Conservation (phyloP, 2,797 vertebrate species). For the Cebuella pygmaea region DNA sequence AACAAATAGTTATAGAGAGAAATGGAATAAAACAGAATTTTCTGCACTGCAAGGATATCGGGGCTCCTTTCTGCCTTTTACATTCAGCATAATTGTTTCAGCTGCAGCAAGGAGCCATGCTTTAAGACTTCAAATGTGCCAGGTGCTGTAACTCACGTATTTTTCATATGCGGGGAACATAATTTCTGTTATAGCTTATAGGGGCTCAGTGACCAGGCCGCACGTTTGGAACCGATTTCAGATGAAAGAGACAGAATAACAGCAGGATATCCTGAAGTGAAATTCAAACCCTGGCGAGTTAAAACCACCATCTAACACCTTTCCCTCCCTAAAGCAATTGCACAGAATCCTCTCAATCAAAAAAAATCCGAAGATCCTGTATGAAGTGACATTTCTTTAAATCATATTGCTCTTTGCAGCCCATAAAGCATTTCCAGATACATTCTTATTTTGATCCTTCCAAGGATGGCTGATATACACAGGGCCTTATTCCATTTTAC, state of each 20-base stretch:
- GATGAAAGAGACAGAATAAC: conserved; percentile 32
- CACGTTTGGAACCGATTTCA: conserved; percentile 4
- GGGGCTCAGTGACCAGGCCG: background rate
- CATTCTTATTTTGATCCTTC: background rate
- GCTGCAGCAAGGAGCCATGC: background rate
- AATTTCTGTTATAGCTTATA: background rate
- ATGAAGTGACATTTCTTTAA: conserved; percentile 25
- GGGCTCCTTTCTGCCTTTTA: background rate
- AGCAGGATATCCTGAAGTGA: conserved; percentile 37
- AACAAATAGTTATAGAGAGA: conserved; percentile 36
- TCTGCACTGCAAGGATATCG: background rate
- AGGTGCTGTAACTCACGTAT: background rate
- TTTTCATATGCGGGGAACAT: background rate
- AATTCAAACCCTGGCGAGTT: conserved; percentile 37
- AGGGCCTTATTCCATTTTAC: background rate
- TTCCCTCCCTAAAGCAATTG: conserved; percentile 30
- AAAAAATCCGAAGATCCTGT: background rate
- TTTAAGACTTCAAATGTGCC: background rate
- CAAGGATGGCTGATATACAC: background rate
- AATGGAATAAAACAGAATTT: background rate
- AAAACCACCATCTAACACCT: conserved; percentile 30
- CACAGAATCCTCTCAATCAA: conserved; percentile 5
- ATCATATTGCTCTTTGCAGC: background rate
- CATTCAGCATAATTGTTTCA: background rate
- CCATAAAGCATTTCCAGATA: background rate